Percentiles rank a stretch among this genome's conserved stretches.
Evolutionary conservation across 2,888 invertebrate genomes (phyloP).

Genomic region (Heliconius ismenius): DNA sequence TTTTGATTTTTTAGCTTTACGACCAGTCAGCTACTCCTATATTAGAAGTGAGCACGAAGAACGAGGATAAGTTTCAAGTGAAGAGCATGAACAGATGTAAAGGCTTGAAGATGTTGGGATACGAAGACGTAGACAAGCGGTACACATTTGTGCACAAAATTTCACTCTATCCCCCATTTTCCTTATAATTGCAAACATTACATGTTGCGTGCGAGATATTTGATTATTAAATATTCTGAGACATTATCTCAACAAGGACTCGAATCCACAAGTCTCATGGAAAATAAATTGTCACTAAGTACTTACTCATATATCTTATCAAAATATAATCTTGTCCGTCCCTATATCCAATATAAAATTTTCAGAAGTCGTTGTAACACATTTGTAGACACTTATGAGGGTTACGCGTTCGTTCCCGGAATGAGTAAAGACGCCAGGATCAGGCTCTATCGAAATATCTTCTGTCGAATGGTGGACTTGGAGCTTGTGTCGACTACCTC

Average conservation of each 20-base stretch:
- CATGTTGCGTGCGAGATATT: not conserved
- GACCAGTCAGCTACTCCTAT: slow-evolving; percentile 51
- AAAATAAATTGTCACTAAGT: too few relatives aligned
- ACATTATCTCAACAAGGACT: too few relatives aligned
- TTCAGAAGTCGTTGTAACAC: slow-evolving; percentile 84
- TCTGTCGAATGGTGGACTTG: slow-evolving; percentile 86
- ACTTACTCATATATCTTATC: too few relatives aligned
- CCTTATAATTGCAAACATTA: not conserved
- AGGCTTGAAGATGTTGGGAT: slow-evolving; percentile 57
- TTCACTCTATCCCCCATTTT: not conserved
- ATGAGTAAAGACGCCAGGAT: slow-evolving; percentile 79
- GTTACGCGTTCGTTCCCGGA: slow-evolving; percentile 85
- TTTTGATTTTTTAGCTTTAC: slow-evolving; percentile 55
- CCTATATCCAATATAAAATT: not conserved
- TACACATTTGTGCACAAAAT: slow-evolving; percentile 40
- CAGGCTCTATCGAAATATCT: slow-evolving; percentile 86
- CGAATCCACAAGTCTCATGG: too few relatives aligned
- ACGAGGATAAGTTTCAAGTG: slow-evolving; percentile 60
- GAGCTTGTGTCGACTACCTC: slow-evolving; percentile 52
- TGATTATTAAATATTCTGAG: not conserved
- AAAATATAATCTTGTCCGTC: too few relatives aligned
- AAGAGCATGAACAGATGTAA: slow-evolving; percentile 54
- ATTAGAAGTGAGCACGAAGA: slow-evolving; percentile 50
- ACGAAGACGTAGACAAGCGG: slow-evolving; percentile 55
- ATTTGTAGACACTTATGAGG: slow-evolving; percentile 86